phyloP scores from a whole-genome alignment of 2,113 vertebrate genomes.

The Vulpes ferrilata region DNA sequence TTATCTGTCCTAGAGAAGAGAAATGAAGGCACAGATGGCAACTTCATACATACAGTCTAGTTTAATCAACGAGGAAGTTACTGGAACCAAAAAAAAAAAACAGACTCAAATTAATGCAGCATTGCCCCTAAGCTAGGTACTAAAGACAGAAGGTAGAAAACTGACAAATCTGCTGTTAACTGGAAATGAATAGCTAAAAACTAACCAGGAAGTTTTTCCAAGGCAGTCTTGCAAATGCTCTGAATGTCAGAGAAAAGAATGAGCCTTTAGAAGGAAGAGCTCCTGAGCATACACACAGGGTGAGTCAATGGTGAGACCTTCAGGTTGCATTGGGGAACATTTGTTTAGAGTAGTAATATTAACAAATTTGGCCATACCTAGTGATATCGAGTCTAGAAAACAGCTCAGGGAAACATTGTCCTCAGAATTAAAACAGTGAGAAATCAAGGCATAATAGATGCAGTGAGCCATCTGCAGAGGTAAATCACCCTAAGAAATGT shows the following conservation, averaged over 20 bases:
- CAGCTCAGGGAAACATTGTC: not conserved
- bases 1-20: not conserved
- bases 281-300: not conserved
- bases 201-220: not conserved
- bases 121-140: not conserved
- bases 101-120: not conserved
- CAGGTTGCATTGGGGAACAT: not conserved
- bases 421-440: conserved; percentile 50
- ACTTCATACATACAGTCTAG: not conserved
- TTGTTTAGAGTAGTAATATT: not conserved
- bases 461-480: conserved; percentile 39
- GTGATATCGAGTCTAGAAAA: not conserved
- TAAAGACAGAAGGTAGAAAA: conserved; percentile 26
- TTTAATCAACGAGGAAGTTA: not conserved
- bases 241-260: not conserved
- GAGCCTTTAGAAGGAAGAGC: not conserved
- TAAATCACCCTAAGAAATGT: conserved; percentile 7
- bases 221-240: not conserved
- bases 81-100: not conserved
- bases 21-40: not conserved
- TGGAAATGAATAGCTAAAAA: conserved; percentile 1
- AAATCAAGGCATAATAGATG: conserved; percentile 8
- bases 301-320: not conserved
- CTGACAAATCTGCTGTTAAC: not conserved
- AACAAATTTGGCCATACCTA: not conserved